These are phyloP conservation scores for Drosophila anomalipes DNA, from an alignment of 2,888 invertebrate genomes.

Conservation along the genomic window DNA sequence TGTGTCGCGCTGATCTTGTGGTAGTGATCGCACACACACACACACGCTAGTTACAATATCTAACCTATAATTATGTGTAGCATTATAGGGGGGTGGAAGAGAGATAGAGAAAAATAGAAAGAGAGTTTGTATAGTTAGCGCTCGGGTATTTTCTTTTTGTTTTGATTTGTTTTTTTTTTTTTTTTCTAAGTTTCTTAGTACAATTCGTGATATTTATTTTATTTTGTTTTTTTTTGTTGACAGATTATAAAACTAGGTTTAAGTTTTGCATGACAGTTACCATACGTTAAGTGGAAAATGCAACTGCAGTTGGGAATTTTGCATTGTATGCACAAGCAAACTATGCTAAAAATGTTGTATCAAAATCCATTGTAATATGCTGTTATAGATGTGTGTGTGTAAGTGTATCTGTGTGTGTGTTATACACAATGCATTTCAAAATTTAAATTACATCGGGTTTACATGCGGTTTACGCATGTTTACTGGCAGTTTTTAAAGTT, in stretches of 20 bases:
- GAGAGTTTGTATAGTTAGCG: constrained; percentile 72
- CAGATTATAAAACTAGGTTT: constrained; percentile 43
- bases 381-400: constrained; percentile 16
- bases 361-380: constrained; percentile 55
- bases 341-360: constrained; percentile 69
- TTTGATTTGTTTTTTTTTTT: neutral
- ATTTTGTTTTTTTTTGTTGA: constrained; percentile 14
- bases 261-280: constrained; percentile 61
- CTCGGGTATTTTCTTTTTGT: constrained; percentile 39
- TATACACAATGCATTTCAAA: constrained; percentile 22
- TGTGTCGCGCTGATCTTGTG: constrained; percentile 39
- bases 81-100: constrained; percentile 54
- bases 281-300: constrained; percentile 64
- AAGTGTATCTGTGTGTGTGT: constrained; percentile 12
- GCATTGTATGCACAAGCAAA: constrained; percentile 41
- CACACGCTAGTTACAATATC: constrained; percentile 75
- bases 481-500: constrained; percentile 51
- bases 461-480: constrained; percentile 17
- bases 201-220: constrained; percentile 35
- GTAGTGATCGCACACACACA: constrained; percentile 37
- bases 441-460: constrained; percentile 17
- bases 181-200: constrained; percentile 48
- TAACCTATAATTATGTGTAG: constrained; percentile 81
- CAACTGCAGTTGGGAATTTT: constrained; percentile 44
- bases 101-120: constrained; percentile 76